Base-by-base conservation (phyloP, 1,140 invertebrate genomes). In the Cherax quadricarinatus region DNA sequence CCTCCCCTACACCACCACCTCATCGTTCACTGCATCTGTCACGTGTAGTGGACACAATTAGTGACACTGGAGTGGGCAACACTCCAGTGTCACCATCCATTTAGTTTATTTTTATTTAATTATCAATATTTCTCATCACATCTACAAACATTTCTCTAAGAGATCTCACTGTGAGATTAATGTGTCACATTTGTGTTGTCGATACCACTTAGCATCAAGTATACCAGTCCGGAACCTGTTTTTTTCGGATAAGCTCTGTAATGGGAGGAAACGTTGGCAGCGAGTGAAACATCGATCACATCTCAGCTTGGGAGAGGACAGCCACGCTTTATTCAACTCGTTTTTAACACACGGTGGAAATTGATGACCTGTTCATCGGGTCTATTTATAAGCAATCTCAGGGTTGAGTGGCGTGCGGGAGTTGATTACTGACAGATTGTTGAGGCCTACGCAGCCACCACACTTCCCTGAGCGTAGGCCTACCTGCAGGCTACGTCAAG, bases 281-380 rank as follows among this genome's bases (percentile, higher is more conserved):
- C 30, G 51, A 12, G 9, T 41, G 48, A n/a, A 60, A 53, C 57
- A 83, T 83, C 51, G n/a, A 83, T 83, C 49, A 83, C 51, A n/a
- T 6, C 51, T 49, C n/a, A 41, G 48, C 83, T 48, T 18, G 62
- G 12, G 83, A 41, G 83, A 21, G 14, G 83, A 85, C 83, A 85
- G 83, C 30, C 7, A 60, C 83, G 83, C 70, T 85, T 73, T 73
- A 66, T 73, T 85, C 62, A 21, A 85, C 62, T 30, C 83, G 70
- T 85, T 85, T 85, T 85, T 85, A 85, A 73, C 70, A 85, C 83
- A 41, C 12, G 62, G 83, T 85, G 83, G 62, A 85, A 85, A 70
- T 70, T 85, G 83, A 85, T 85, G 53, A 62, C 83, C 21, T 85
- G 62, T 85, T 85, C 83, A 66, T 18, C 18, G 60, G 62, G 10